Evolutionary conservation across 1,140 invertebrate genomes (phyloP), one percentile per base, ranked within the genome.

Genomic region (Drosophila tani): DNA sequence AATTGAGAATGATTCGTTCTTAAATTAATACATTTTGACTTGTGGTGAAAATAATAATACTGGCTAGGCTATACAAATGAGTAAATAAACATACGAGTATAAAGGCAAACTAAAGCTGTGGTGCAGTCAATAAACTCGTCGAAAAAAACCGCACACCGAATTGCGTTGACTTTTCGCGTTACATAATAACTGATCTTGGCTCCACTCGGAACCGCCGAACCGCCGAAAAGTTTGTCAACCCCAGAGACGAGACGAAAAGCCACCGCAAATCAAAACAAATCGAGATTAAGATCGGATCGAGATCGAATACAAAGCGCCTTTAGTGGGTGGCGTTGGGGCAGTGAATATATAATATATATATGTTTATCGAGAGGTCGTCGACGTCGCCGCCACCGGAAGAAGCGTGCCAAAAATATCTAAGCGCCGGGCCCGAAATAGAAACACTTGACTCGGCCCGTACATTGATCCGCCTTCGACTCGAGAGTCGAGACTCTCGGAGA

Each of bases 381-480:
- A 82, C 79, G 82, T 68, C 81, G 75, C 75, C 81, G 75, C 45
- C 46, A 69, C 70, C 70, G 70, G 70, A 73, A 73, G 86, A 86
- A 91, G 82, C 88, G 79, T 86, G 82, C 80, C 86, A 81, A 91
- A 91, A 91, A 91, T 91, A 91, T 65, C 62, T 83, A 84, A 84
- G 80, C 76, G 76, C 75, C 64, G 65, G 38, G 55, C 85, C 74
- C 78, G 66, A 88, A 81, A 88, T 86, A 86, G 70, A 57, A 47
- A 17, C 53, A 58, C 55, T 55, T 49, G 55, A 45, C 56, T 41
- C 53, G 19, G 65, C 6, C 43, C 43, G 66, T 40, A 38, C 69
- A n/a, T 59, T 74, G 70, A 74, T 70, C 68, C 38, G 66, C 7
- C 40, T 41, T 8, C 24, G 58, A 40, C 27, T 29, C n/a, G n/a